Evolutionary conservation across 2,797 vertebrate genomes (phyloP).

Genomic region (Chelon auratus): DNA sequence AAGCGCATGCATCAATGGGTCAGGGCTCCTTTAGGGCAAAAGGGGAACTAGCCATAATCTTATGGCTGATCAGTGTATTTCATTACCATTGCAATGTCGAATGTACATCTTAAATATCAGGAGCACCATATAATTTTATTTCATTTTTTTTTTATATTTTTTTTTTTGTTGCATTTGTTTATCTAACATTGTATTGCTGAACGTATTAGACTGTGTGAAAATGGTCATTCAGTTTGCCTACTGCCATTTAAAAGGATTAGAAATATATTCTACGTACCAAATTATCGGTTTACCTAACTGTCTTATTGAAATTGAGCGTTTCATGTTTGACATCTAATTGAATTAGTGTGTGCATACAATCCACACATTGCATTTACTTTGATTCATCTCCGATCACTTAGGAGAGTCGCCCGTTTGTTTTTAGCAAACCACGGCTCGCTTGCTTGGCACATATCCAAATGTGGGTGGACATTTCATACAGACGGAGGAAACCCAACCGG

Average conservation of each 20-base stretch:
- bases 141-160: neutral
- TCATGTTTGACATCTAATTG: neutral
- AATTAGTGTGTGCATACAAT: neutral
- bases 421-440: neutral
- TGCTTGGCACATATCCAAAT: conserved; percentile 8
- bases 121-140: too few species aligned
- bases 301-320: neutral
- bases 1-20: too few species aligned
- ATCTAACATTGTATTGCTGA: too few species aligned
- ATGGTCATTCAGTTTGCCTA: neutral
- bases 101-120: too few species aligned
- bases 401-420: neutral
- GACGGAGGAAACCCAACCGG: conserved; percentile 13
- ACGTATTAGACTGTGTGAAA: neutral
- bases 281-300: neutral
- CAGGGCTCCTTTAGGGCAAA: too few species aligned
- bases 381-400: conserved; percentile 1
- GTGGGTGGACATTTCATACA: conserved; percentile 24
- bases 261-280: conserved; percentile 4
- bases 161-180: neutral
- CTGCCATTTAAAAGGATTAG: neutral
- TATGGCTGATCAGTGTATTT: too few species aligned
- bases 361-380: neutral
- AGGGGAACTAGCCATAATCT: too few species aligned
- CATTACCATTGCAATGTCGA: too few species aligned